These are phyloP conservation scores for Rallus limicola DNA, from an alignment of 2,113 vertebrate species.

Conservation along the genomic window DNA sequence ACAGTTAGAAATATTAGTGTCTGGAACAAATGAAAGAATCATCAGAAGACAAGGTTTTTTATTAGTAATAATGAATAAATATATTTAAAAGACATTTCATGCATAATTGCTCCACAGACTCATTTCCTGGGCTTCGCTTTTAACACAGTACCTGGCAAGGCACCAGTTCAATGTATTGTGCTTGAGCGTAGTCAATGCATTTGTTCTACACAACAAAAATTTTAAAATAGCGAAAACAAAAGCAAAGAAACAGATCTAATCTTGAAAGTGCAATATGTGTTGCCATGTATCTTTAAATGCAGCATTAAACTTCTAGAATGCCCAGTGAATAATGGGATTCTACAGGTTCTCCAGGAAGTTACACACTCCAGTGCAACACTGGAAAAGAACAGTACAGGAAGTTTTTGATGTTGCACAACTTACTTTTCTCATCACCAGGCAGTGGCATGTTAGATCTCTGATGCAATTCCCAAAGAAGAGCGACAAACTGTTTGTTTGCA, in stretches of 20 bases:
- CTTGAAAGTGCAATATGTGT: not conserved
- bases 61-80: slow-evolving; percentile 56
- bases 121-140: slow-evolving; percentile 52
- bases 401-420: not conserved
- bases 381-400: not conserved
- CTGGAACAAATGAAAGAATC: slow-evolving; percentile 66
- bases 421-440: not conserved
- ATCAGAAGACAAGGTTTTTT: slow-evolving; percentile 62
- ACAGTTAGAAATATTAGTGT: slow-evolving; percentile 57
- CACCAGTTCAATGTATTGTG: not conserved
- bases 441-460: accelerated
- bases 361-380: too few relatives aligned
- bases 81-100: slow-evolving; percentile 64
- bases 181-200: not conserved
- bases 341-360: not conserved
- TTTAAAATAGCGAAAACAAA: not conserved
- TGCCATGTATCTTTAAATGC: not conserved
- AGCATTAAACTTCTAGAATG: not conserved
- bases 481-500: not conserved
- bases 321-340: not conserved
- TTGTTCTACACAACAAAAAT: not conserved
- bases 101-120: slow-evolving; percentile 34
- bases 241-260: not conserved
- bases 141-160: not conserved
- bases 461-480: not conserved